Evolutionary conservation across 2,888 invertebrate genomes (phyloP), one percentile per base, ranked within the genome.

Genomic region (Stenchaetothrips biformis): DNA sequence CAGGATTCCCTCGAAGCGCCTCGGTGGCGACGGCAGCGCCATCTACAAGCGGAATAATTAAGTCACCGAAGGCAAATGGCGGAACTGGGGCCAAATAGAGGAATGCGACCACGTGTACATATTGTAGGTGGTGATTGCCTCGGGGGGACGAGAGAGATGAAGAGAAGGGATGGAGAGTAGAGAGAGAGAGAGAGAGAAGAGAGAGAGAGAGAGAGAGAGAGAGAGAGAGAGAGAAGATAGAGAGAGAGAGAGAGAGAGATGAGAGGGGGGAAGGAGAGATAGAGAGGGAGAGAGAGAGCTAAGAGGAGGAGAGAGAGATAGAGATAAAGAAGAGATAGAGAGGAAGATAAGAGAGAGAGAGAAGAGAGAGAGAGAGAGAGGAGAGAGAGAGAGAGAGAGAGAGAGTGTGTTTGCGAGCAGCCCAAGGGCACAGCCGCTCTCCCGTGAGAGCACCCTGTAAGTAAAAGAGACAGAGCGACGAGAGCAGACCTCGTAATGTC

Each of bases 171-270:
- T n/a, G n/a, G n/a, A n/a, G n/a, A n/a, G n/a, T n/a, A n/a, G 48
- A 25, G 78, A 78, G n/a, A 80, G 77, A 25, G 80, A 80, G 48
- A 78, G 80, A 79, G 78, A 49, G 78, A 78, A 16, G 27, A 3
- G 47, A 47, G 47, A 27, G 78, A 37, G n/a, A 37, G 48, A 13
- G 47, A 16, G 62, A 3, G 62, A 74, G 47, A 67, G 62, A 80
- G 81, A 81, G 79, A 80, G 78, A 80, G 82, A 78, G 80, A 80
- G 67, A 81, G 48, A 79, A 77, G 79, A 53, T 16, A 49, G 78
- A 47, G 80, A 53, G 53, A 7, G 8, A 53, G 4, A 7, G 53
- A 7, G 53, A 53, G 53, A 7, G 53, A 53, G 53, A 53, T 11
- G 2, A 18, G 18, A 18, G 18, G 53, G 8, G 53, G 2, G 53